Evolutionary conservation across 2,797 vertebrate species (phyloP), one percentile per base, ranked within the genome.

Genomic region (Poeciliopsis presidionis): DNA sequence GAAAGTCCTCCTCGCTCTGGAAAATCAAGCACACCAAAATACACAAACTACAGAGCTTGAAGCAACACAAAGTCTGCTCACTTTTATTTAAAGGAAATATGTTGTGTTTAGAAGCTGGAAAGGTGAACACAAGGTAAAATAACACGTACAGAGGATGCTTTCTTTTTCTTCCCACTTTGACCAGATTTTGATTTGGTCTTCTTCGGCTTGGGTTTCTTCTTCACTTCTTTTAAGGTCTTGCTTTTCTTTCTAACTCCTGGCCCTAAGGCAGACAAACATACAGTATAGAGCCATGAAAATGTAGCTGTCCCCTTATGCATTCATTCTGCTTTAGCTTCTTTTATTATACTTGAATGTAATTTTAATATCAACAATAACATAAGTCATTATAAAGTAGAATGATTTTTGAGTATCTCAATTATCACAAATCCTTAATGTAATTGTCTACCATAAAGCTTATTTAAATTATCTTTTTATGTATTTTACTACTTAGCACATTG

Each of bases 1-100:
- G 95, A 77, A 99, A 98, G 51, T 99, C 98, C 76, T 99, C 98
- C 92, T 99, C 98, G 0, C 98, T 99, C 98, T 99, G 94, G 80
- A 80, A 81, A 84, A 71, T 57, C 57, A 88, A 49, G 87, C 72
- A 7, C 25, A 45, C 36, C 39, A 33, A 74, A 59, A 65, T 49
- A 82, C 28, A 73, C 45, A 81, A 55, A 75, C 59, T 75, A 39
- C 87, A 76, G 57, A 83, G 84, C 76, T 80, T 46, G n/a, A 65
- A 81, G 80, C 83, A 33, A 71, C 80, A 73, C 46, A 7, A 36
- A 55, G 47, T 73, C 51, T 43, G 30, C 63, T 78, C 59, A 76
- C 82, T 84, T 81, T 86, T 72, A 80, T 80, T 70, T 71, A 61
- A 72, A 0, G 69, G 71, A 7, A 73, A 79, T 85, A 76, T 12